Evolutionary conservation across 2,888 invertebrate species (phyloP), one percentile per base, ranked within the genome.

Genomic region (Meganola albula): DNA sequence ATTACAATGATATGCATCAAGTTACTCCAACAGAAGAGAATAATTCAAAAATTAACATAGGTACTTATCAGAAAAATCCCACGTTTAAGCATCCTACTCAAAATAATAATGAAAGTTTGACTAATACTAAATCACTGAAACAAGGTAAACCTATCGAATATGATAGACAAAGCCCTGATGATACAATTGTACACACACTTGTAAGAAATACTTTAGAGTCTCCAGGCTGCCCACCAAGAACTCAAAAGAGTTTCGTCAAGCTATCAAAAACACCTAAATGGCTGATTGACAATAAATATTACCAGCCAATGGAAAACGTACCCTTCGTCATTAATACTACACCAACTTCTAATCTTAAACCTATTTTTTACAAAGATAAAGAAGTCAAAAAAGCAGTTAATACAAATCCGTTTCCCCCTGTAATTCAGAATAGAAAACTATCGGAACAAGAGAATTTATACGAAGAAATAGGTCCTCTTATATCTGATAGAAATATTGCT

Each of bases 1-100:
- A 77, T 44, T 85, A 80, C 25, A 70, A 76, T 35, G 84, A 84
- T 40, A 82, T 76, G 4, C 69, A 78, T 44, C 72, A 78, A 64
- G 77, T 83, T 11, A 44, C 47, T 34, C 58, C 60, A 3, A 55
- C 41, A 16, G 53, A 40, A 39, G 37, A 24, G 27, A 26, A 38
- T n/a, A 54, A 34, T 2, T 35, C 60, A 44, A 73, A 57, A 24
- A n/a, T n/a, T n/a, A n/a, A n/a, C n/a, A 72, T 58, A 51, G 53
- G 64, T 3, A 39, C 76, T 12, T 79, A 76, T 44, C 72, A 76
- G 46, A 84, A 77, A 38, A 73, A 77, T 48, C 72, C 73, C 3
- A 66, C 73, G 27, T 33, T 76, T 5, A 57, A 69, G 2, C 65
- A 69, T 65, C 77, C 72, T 49, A 55, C 56, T 2, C 55, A 60